A percentile compares a stretch with the other conserved stretches of the same genome.
Conservation (phyloP, 2,113 vertebrate genomes). For the Colistium nudipinnis region DNA sequence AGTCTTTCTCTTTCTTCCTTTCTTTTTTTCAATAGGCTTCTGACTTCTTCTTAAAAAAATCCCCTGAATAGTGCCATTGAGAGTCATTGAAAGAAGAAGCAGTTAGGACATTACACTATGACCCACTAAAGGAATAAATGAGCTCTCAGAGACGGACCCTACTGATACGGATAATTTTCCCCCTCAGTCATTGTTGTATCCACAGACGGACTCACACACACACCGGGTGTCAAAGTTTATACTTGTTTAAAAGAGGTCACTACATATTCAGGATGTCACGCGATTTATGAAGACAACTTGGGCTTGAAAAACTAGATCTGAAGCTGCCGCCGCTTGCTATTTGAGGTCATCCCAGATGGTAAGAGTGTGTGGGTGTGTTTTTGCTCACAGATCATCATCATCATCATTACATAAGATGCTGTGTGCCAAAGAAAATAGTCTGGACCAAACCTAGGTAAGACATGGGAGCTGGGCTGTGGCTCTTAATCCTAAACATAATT, state of each 20-base stretch:
- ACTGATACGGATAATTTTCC: conserved; percentile 51
- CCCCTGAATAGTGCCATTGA: conserved; percentile 65
- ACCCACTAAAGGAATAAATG: conserved; percentile 46
- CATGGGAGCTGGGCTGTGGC: background rate
- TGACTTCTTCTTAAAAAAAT: conserved; percentile 33
- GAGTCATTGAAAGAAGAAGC: conserved; percentile 36
- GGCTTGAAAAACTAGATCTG: conserved; percentile 27
- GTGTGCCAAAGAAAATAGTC: background rate
- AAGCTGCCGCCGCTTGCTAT: conserved; percentile 42
- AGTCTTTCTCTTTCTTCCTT: conserved; percentile 35
- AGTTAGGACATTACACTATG: conserved; percentile 51
- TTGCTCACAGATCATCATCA: too few relatives aligned
- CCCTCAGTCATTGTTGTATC: conserved; percentile 23
- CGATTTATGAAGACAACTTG: conserved; percentile 25
- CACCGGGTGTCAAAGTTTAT: conserved; percentile 1
- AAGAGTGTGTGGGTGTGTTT: conserved; percentile 25
- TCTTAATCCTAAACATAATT: too few relatives aligned
- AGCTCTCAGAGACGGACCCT: conserved; percentile 48
- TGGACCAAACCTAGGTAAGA: background rate
- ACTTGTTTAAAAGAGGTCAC: conserved; percentile 8
- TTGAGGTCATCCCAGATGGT: conserved; percentile 50
- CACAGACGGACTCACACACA: conserved; percentile 1
- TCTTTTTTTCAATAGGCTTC: conserved; percentile 11
- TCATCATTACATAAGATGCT: background rate
- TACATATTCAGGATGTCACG: conserved; percentile 22